A percentile compares a stretch with the other conserved stretches of the same genome.
phyloP scores from a whole-genome alignment of 1,140 invertebrate species.

The Papilio xuthus region DNA sequence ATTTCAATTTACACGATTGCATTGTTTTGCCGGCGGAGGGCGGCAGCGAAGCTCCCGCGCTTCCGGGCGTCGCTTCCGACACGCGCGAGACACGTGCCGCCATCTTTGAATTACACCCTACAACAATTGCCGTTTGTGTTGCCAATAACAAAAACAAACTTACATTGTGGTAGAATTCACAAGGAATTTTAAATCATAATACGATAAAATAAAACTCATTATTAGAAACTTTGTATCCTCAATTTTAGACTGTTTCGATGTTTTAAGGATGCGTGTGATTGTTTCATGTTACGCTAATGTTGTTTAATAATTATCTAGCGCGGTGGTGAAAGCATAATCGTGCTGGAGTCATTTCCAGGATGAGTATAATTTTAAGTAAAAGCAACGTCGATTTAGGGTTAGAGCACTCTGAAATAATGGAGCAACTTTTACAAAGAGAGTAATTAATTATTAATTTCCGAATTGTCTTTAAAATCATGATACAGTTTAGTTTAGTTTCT shows the following conservation, averaged over 20 bases:
- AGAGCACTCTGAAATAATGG: constrained; percentile 18
- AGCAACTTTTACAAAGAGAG: not conserved
- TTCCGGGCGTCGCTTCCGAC: constrained; percentile 74
- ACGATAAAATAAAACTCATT: constrained; percentile 38
- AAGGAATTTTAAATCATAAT: constrained; percentile 42
- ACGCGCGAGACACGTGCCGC: constrained; percentile 75
- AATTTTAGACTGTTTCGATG: constrained; percentile 42
- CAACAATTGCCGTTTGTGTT: constrained; percentile 66
- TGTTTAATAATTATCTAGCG: constrained; percentile 76
- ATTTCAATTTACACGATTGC: constrained; percentile 79
- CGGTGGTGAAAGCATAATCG: constrained; percentile 57
- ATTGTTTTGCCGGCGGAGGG: constrained; percentile 74
- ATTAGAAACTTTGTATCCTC: constrained; percentile 31
- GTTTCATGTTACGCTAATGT: constrained; percentile 74
- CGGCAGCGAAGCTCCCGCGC: constrained; percentile 66
- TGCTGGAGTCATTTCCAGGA: constrained; percentile 52
- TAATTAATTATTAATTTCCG: not conserved
- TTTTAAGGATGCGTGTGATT: constrained; percentile 53
- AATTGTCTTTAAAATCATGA: no score
- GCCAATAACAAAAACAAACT: constrained; percentile 60
- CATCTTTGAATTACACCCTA: constrained; percentile 75
- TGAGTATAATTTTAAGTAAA: constrained; percentile 62
- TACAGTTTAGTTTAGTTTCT: no score
- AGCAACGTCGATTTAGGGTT: constrained; percentile 51
- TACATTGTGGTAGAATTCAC: constrained; percentile 32